Evolutionary conservation across 2,113 vertebrate species (phyloP), one percentile per base, ranked within the genome.

Genomic region (Mobula birostris): DNA sequence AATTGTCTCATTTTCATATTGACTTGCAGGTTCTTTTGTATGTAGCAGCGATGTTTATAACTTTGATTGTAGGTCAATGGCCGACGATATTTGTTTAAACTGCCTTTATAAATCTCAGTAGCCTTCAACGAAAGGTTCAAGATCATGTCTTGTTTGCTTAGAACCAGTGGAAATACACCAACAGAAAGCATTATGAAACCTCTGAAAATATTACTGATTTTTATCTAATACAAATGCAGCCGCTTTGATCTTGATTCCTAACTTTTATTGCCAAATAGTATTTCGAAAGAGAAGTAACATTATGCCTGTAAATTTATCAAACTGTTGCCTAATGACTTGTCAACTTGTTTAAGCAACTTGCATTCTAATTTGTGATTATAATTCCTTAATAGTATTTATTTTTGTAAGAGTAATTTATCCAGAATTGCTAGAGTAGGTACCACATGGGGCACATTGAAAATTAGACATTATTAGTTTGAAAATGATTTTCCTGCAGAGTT

Each of bases 81-180:
- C 61, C 85, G 8, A 88, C 29, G 17, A 66, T 88, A 66, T 66
- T 88, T 88, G 85, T 88, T 88, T 88, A 66, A 88, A 66, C 85
- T 2, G 15, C 61, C 29, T 88, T 88, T 88, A 88, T 88, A 88
- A 88, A 88, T 66, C 85, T 66, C 85, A 66, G 85, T 88, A 88
- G 66, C 85, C 85, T 88, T 88, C 61, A 88, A 72, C 66, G 32
- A 66, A 88, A 88, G 29, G 61, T n/a, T 66, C 27, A 6, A 11
- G 12, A 88, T 2, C 58, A 88, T 61, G 29, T 17, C n/a, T 11
- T 88, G 29, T 7, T n/a, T 66, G 27, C 83, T 29, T 63, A 24
- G 11, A 8, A 88, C 61, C 17, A 88, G 63, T 17, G 61, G 85
- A 19, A 88, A 63, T 15, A 24, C 56, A 61, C 27, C 4, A 63